Percentiles rank a stretch among this genome's conserved stretches.
Conservation (phyloP, 1,140 invertebrate genomes). For the Archivesica marissinica region DNA sequence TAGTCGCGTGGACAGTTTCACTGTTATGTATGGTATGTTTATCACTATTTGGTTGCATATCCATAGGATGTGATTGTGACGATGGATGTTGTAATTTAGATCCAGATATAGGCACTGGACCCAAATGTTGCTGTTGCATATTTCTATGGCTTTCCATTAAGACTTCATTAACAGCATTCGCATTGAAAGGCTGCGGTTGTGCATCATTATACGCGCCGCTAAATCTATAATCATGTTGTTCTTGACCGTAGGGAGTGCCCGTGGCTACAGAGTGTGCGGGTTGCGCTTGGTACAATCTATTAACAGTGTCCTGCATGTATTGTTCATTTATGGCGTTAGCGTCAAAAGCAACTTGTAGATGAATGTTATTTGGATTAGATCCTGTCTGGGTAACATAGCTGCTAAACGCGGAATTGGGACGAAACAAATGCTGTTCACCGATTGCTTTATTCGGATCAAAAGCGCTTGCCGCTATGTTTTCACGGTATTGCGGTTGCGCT, state of each 20-base stretch:
- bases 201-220: constrained; percentile 36
- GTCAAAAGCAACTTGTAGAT: neutral
- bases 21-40: neutral
- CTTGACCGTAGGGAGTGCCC: neutral
- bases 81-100: neutral
- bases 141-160: neutral
- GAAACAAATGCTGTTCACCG: constrained; percentile 4
- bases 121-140: neutral
- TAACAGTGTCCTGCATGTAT: neutral
- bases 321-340: constrained; percentile 34
- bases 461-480: neutral
- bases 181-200: constrained; percentile 1
- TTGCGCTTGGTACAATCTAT: neutral
- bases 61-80: neutral
- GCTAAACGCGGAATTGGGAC: constrained; percentile 2
- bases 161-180: constrained; percentile 19
- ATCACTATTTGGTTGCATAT: no score
- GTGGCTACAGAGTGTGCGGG: neutral
- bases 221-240: constrained; percentile 27
- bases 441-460: constrained; percentile 35
- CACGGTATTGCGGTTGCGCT: neutral
- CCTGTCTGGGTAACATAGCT: constrained; percentile 39
- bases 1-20: no score
- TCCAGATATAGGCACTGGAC: neutral
- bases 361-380: neutral